Conservation (phyloP, 2,888 invertebrate species). For the Patella ulyssiponensis region DNA sequence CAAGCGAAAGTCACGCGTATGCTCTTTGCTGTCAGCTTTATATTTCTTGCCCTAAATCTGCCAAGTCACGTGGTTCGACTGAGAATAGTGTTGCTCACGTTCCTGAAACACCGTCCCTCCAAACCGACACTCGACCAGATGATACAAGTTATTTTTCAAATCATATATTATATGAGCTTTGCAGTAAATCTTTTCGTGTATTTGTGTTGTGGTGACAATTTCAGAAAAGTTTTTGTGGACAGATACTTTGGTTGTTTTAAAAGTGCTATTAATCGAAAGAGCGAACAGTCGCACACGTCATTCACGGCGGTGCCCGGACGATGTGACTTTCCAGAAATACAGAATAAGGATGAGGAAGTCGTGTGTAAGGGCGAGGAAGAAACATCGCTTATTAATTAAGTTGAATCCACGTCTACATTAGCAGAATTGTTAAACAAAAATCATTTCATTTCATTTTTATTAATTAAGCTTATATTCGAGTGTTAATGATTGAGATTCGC, state of each 20-base stretch:
- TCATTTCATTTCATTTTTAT: too few species aligned
- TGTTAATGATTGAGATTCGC: too few species aligned
- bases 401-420: too few species aligned
- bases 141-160: conserved; percentile 37
- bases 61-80: conserved; percentile 56
- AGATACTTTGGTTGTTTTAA: conserved; percentile 31
- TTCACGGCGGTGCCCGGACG: conserved; percentile 22
- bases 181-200: conserved; percentile 58
- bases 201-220: conserved; percentile 50
- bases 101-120: background rate
- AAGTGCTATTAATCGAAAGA: conserved; percentile 13
- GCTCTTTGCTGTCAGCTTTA: conserved; percentile 54
- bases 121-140: background rate
- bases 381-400: conserved; percentile 4
- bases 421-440: too few species aligned
- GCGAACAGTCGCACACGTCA: conserved; percentile 30
- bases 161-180: conserved; percentile 55
- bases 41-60: conserved; percentile 52
- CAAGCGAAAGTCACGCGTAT: conserved; percentile 50
- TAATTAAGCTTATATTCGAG: too few species aligned
- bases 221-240: conserved; percentile 45
- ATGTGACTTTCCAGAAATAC: too few species aligned
- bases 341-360: conserved; percentile 22
- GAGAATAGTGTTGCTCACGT: conserved; percentile 26
- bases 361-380: conserved; percentile 21